phyloP scores from a whole-genome alignment of 53 echinoderm and acorn worm genomes.

The Echinometra lucunter region DNA sequence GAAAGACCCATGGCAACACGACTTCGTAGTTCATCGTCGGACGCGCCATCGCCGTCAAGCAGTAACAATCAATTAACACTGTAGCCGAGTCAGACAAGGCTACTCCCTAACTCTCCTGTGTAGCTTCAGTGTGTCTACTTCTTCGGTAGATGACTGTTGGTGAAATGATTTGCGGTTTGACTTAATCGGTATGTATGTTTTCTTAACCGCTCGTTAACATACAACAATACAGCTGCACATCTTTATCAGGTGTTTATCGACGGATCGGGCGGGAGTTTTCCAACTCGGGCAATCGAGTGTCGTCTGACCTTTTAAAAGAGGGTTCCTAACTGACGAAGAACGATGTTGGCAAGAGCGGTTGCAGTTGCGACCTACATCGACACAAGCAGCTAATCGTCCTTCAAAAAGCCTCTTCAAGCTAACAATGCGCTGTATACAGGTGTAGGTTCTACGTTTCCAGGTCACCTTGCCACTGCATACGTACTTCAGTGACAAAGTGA shows the following conservation, averaged over 20 bases:
- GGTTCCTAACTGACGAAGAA: background rate
- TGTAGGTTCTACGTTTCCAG: background rate
- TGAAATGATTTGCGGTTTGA: background rate
- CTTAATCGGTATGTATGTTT: background rate
- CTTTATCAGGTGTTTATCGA: background rate
- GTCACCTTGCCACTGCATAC: background rate
- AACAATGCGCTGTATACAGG: background rate
- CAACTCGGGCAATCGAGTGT: background rate
- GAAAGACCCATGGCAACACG: background rate
- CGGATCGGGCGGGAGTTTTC: background rate
- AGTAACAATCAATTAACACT: background rate
- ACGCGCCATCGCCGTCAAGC: background rate
- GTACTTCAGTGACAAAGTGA: background rate
- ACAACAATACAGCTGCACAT: background rate
- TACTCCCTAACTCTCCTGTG: no score
- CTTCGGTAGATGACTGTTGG: no score
- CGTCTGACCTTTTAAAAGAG: background rate
- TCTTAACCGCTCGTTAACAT: background rate
- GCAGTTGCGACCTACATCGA: background rate
- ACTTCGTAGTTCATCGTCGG: background rate
- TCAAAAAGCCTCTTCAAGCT: background rate
- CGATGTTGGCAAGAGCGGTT: background rate
- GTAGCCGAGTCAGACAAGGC: background rate
- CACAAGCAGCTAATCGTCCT: background rate
- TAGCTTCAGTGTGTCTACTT: no score